phyloP scores from a whole-genome alignment of 2,888 invertebrate species.

The Luffia ferchaultella region DNA sequence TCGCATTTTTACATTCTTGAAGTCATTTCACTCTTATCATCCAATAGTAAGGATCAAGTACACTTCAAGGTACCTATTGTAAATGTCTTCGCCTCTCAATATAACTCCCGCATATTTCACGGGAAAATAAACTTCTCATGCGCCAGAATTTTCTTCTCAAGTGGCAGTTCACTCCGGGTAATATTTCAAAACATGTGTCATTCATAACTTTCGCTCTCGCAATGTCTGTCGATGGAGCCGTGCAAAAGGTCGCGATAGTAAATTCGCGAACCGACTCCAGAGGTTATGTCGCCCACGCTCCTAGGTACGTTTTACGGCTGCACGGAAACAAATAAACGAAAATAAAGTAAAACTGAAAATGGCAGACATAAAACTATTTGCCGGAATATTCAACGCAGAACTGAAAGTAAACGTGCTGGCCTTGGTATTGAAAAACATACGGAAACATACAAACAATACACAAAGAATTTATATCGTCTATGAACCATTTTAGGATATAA shows the following conservation, averaged over 20 bases:
- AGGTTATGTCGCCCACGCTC: slow-evolving; percentile 50
- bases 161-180: slow-evolving; percentile 60
- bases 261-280: slow-evolving; percentile 58
- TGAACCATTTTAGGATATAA: too few species aligned
- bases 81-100: not conserved
- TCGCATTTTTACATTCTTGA: too few species aligned
- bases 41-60: too few species aligned
- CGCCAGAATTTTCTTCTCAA: slow-evolving; percentile 8
- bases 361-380: slow-evolving; percentile 62
- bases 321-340: slow-evolving; percentile 64
- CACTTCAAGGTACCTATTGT: too few species aligned
- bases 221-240: slow-evolving; percentile 64
- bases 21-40: too few species aligned
- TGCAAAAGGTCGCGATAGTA: slow-evolving; percentile 65
- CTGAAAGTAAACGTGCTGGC: not conserved
- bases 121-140: not conserved
- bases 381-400: slow-evolving; percentile 11
- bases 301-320: slow-evolving; percentile 65
- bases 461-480: too few species aligned
- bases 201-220: slow-evolving; percentile 65
- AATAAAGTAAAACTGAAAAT: slow-evolving; percentile 66
- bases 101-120: not conserved
- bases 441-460: too few species aligned
- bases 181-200: slow-evolving; percentile 68
- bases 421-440: slow-evolving; percentile 1